phyloP scores from a whole-genome alignment of 1,140 invertebrate species.

The Caenorhabditis briggsae region DNA sequence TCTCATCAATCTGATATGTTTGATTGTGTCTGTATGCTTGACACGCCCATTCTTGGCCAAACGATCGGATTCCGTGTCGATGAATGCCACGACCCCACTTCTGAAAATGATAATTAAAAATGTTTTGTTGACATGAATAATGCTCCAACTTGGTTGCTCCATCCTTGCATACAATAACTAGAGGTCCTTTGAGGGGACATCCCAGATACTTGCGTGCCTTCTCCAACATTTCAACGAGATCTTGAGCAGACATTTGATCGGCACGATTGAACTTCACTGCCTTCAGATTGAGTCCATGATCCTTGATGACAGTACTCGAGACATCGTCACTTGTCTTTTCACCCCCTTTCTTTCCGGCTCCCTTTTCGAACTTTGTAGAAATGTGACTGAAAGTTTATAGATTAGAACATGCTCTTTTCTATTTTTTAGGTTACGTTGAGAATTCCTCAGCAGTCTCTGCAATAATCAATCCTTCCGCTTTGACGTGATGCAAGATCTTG shows the following conservation, averaged over 20 bases:
- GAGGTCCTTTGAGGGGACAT: not conserved
- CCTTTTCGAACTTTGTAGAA: conserved; percentile 14
- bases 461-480: conserved; percentile 22
- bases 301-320: conserved; percentile 13
- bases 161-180: conserved; percentile 33
- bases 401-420: not conserved
- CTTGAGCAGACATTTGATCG: not conserved
- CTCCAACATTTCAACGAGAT: conserved; percentile 10
- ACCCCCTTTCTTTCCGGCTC: not conserved
- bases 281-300: not conserved
- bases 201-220: conserved; percentile 32
- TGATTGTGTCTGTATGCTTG: conserved; percentile 14
- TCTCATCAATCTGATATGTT: conserved; percentile 12
- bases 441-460: not conserved
- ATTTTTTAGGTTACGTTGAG: not conserved
- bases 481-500: conserved; percentile 13
- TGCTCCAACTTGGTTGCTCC: not conserved
- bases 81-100: conserved; percentile 4
- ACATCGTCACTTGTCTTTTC: not conserved
- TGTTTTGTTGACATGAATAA: not conserved
- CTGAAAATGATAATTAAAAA: not conserved
- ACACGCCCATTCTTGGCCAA: not conserved
- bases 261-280: not conserved
- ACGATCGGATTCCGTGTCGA: not conserved
- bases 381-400: not conserved